These are phyloP conservation scores for Aleiodes testaceus DNA, from an alignment of 2,888 invertebrate genomes.

Conservation along the genomic window DNA sequence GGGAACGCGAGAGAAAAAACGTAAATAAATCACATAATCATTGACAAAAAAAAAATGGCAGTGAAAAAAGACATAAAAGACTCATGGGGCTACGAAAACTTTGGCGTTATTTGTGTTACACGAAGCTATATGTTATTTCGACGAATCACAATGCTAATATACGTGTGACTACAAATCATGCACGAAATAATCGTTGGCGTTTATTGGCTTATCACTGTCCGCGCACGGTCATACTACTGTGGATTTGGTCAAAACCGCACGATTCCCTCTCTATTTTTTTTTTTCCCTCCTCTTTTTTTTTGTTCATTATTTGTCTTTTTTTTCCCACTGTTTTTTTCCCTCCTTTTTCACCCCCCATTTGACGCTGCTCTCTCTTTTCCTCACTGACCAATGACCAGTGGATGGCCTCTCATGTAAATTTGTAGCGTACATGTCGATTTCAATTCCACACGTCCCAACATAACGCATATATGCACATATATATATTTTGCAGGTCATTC, in stretches of 20 bases:
- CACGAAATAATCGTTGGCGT: constrained; percentile 54
- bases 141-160: constrained; percentile 57
- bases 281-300: constrained; percentile 19
- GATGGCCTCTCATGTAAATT: constrained; percentile 36
- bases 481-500: constrained; percentile 24
- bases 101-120: constrained; percentile 36
- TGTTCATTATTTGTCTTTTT: constrained; percentile 15
- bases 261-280: constrained; percentile 28
- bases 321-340: neutral
- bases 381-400: neutral
- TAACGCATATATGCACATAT: constrained; percentile 11
- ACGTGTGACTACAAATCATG: constrained; percentile 54
- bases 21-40: constrained; percentile 37
- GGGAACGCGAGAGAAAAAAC: neutral
- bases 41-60: constrained; percentile 35
- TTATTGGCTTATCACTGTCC: constrained; percentile 56
- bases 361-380: constrained; percentile 15
- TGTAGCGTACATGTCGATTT: constrained; percentile 33
- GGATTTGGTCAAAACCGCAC: constrained; percentile 42
- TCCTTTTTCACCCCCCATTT: constrained; percentile 16
- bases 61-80: constrained; percentile 13
- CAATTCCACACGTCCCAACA: constrained; percentile 20
- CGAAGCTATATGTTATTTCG: constrained; percentile 52
- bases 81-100: neutral
- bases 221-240: constrained; percentile 34